These are phyloP conservation scores for Silurus asotus DNA, from an alignment of 2,113 vertebrate species.

Conservation along the genomic window DNA sequence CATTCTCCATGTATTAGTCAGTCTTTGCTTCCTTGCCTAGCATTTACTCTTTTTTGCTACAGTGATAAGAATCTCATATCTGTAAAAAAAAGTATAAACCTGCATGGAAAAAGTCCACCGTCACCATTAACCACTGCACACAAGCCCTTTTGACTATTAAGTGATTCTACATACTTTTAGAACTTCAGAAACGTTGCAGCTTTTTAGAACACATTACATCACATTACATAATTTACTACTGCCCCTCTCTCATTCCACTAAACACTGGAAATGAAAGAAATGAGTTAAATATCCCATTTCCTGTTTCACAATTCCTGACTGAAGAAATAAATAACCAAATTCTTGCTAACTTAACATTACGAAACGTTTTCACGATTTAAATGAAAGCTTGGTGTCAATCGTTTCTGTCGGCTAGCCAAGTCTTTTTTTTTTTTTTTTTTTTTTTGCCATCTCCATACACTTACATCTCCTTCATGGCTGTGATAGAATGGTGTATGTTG, in stretches of 20 bases:
- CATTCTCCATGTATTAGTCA: slow-evolving; percentile 15
- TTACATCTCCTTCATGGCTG: slow-evolving; percentile 62
- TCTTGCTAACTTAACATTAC: background rate
- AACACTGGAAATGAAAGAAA: background rate
- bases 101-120: background rate
- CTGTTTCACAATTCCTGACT: background rate
- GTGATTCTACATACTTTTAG: background rate
- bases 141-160: no score
- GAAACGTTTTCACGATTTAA: background rate
- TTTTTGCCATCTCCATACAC: slow-evolving; percentile 15
- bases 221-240: slow-evolving; percentile 36
- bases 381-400: background rate
- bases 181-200: slow-evolving; percentile 31
- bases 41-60: no score
- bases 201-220: slow-evolving; percentile 22
- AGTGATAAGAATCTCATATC: background rate
- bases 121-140: slow-evolving; percentile 3
- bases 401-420: background rate
- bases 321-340: background rate
- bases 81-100: background rate
- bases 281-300: background rate
- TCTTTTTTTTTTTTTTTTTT: no score
- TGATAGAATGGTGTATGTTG: slow-evolving; percentile 23
- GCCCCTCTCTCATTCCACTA: background rate
- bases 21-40: background rate